Evolutionary conservation across 2,113 vertebrate genomes (phyloP).

Genomic region (human): DNA sequence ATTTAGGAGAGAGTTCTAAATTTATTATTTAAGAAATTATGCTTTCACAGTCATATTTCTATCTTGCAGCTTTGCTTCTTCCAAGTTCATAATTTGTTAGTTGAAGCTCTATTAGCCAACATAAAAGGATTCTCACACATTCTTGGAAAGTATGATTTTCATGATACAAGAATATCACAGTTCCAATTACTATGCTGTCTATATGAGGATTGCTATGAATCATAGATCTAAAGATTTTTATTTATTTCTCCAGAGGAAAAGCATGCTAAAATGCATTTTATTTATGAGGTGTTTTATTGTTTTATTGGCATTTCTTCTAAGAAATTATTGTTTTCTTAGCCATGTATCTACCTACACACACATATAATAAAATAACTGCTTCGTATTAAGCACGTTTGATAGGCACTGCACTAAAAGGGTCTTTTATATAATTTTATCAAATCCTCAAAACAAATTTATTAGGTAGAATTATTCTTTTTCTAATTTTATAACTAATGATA

Average conservation of each 20-base stretch:
- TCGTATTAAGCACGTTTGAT: neutral
- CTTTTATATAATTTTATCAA: neutral
- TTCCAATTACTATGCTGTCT: neutral
- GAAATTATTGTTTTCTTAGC: neutral
- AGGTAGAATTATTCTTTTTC: neutral
- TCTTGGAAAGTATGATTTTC: conserved; percentile 33
- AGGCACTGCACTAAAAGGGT: neutral
- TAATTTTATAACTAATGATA: neutral
- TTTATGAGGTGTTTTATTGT: neutral
- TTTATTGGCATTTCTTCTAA: neutral
- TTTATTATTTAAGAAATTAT: conserved; percentile 41
- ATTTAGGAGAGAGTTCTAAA: neutral
- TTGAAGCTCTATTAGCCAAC: neutral
- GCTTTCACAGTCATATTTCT: neutral
- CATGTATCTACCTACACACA: neutral
- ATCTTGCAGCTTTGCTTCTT: neutral
- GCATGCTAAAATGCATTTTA: neutral
- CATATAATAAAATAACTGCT: neutral
- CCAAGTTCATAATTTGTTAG: conserved; percentile 42
- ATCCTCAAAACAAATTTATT: neutral
- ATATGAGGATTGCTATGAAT: neutral
- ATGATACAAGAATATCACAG: neutral
- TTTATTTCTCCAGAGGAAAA: neutral
- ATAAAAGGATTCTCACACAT: neutral
- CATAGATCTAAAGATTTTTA: neutral